Conservation (phyloP, 1,140 invertebrate species). For the Probaryconus sp. region DNA sequence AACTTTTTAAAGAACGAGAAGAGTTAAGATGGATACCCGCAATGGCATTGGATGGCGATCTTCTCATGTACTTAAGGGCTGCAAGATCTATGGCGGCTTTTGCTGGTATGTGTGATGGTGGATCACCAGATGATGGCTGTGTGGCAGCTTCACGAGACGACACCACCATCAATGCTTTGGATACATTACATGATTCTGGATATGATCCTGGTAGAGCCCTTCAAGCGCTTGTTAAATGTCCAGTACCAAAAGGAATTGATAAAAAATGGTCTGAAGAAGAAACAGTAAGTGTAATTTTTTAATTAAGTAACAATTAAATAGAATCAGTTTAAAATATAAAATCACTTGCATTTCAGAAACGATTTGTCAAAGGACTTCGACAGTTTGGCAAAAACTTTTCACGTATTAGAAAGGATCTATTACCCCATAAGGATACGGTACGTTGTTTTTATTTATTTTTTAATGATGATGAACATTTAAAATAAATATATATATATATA, state of each 20-base stretch:
- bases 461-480: no score
- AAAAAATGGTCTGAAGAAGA: constrained; percentile 99
- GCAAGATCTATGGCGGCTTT: constrained; percentile 97
- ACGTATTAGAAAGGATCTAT: constrained; percentile 95
- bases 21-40: constrained; percentile 95
- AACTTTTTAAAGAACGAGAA: constrained; percentile 87
- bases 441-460: constrained; percentile 58
- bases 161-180: constrained; percentile 97
- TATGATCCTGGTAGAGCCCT: constrained; percentile 97
- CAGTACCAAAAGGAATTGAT: constrained; percentile 96
- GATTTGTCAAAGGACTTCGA: constrained; percentile 98
- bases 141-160: constrained; percentile 97
- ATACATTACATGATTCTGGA: constrained; percentile 94
- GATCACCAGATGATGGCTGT: constrained; percentile 97
- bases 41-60: constrained; percentile 93
- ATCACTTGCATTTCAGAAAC: constrained; percentile 81
- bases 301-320: no score
- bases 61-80: constrained; percentile 97
- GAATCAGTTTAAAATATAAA: constrained; percentile 1
- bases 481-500: no score
- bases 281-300: constrained; percentile 81
- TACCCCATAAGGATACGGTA: constrained; percentile 97
- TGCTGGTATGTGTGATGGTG: constrained; percentile 98
- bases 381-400: constrained; percentile 99
- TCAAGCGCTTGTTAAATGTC: constrained; percentile 97